Evolutionary conservation across 2,797 vertebrate genomes (phyloP).

Genomic region (Ctenochaetus hawaiiensis): DNA sequence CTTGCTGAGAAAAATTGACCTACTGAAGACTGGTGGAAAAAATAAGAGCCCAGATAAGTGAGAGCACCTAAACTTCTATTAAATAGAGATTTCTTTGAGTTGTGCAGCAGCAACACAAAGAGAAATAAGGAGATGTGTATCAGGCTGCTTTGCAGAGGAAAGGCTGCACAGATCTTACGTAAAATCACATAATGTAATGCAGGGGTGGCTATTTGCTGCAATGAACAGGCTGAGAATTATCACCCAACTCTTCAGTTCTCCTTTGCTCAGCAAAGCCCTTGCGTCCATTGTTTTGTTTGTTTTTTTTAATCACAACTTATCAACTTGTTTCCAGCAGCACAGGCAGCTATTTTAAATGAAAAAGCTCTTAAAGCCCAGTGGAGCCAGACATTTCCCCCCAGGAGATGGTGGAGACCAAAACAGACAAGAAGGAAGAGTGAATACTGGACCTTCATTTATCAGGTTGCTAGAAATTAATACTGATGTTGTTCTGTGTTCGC

Average conservation of each 20-base stretch:
- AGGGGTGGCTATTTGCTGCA: background rate
- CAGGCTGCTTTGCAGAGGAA: background rate
- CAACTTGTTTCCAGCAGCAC: background rate
- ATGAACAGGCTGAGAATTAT: background rate
- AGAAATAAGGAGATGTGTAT: background rate
- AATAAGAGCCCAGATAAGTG: background rate
- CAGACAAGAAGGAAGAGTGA: background rate
- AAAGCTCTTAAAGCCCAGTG: background rate
- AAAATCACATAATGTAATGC: background rate
- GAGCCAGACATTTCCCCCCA: background rate
- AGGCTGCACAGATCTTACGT: background rate
- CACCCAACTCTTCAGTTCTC: background rate
- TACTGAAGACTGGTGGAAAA: background rate
- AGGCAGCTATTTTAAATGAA: too few species aligned
- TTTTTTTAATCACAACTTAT: background rate
- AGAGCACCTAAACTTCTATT: background rate
- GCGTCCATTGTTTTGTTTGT: background rate
- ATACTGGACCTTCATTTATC: background rate
- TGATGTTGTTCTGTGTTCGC: background rate
- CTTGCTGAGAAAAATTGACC: background rate
- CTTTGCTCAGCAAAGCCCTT: background rate
- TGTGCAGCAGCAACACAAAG: background rate
- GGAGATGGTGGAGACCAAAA: conserved; percentile 1
- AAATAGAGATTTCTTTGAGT: background rate
- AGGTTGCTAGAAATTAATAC: background rate